Percentiles rank a stretch among this genome's conserved stretches.
Evolutionary conservation across 2,113 vertebrate species (phyloP).

Genomic region (Crypturellus undulatus): DNA sequence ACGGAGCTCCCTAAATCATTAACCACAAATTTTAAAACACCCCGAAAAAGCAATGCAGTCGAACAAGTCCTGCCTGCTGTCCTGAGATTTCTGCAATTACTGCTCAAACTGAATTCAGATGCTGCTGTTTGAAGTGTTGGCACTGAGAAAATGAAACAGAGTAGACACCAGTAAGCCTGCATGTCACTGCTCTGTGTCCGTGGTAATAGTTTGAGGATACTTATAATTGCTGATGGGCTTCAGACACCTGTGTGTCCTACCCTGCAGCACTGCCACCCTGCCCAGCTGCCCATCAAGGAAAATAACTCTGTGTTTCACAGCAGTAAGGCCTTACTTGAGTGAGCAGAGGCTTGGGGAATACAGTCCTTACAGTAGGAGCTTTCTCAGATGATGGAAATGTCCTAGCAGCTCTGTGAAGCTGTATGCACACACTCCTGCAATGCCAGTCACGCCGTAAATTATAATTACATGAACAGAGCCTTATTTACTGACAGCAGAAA

Average conservation of each 20-base stretch:
- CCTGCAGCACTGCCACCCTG: not conserved
- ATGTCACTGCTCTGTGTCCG: not conserved
- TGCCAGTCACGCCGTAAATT: not conserved
- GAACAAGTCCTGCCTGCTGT: constrained; percentile 3
- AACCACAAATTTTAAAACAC: constrained; percentile 13
- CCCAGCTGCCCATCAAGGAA: not conserved
- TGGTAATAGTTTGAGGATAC: not conserved
- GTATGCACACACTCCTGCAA: not conserved
- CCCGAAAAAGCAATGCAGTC: not conserved
- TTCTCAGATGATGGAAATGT: not conserved
- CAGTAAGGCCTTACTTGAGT: not conserved
- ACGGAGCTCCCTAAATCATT: constrained; percentile 10
- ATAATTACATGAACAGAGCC: not conserved
- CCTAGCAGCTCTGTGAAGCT: not conserved
- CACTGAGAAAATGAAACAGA: not conserved
- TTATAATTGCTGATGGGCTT: not conserved
- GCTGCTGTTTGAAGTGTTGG: not conserved
- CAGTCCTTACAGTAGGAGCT: not conserved
- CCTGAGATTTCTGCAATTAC: not conserved
- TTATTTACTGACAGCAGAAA: not conserved
- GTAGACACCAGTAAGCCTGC: not conserved
- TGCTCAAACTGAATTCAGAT: not conserved
- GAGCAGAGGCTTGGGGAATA: not conserved
- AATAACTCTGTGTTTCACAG: not conserved
- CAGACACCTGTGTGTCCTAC: constrained; percentile 2